Evolutionary conservation across 2,888 invertebrate species (phyloP).

Genomic region (Bembecia ichneumoniformis): DNA sequence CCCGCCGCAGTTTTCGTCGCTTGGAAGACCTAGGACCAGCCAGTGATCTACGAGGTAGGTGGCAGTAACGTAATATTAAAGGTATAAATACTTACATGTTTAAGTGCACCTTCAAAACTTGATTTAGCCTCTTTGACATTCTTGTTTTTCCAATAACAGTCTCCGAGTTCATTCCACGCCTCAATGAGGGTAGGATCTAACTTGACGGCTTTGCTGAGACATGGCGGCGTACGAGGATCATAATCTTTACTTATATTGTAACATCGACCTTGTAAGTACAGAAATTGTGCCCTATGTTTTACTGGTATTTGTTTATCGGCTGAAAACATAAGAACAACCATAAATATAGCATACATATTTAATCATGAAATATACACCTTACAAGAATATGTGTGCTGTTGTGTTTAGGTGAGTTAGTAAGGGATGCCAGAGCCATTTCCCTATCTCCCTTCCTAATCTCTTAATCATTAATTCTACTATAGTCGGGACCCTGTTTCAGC

Average conservation of each 20-base stretch:
- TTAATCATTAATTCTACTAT: no score
- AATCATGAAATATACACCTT: no score
- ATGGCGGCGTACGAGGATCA: constrained; percentile 79
- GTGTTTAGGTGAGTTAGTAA: no score
- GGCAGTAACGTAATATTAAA: no score
- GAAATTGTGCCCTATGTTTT: constrained; percentile 67
- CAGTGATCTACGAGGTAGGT: no score
- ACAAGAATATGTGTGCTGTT: no score
- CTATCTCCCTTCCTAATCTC: no score
- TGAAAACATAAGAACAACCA: constrained; percentile 14
- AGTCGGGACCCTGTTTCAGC: no score
- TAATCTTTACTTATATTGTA: constrained; percentile 80
- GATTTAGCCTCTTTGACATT: constrained; percentile 85
- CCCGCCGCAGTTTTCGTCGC: no score
- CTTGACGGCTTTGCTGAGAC: constrained; percentile 87
- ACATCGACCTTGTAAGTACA: constrained; percentile 81
- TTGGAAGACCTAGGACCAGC: no score
- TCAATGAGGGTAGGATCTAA: constrained; percentile 83
- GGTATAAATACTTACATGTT: constrained; percentile 68
- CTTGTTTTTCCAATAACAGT: constrained; percentile 90
- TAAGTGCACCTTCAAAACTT: constrained; percentile 84
- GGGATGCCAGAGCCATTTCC: no score
- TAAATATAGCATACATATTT: background rate
- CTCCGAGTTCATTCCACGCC: constrained; percentile 92
- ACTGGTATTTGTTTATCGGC: constrained; percentile 45